Evolutionary conservation across 2,797 vertebrate genomes (phyloP).

Genomic region (Falco columbarius): DNA sequence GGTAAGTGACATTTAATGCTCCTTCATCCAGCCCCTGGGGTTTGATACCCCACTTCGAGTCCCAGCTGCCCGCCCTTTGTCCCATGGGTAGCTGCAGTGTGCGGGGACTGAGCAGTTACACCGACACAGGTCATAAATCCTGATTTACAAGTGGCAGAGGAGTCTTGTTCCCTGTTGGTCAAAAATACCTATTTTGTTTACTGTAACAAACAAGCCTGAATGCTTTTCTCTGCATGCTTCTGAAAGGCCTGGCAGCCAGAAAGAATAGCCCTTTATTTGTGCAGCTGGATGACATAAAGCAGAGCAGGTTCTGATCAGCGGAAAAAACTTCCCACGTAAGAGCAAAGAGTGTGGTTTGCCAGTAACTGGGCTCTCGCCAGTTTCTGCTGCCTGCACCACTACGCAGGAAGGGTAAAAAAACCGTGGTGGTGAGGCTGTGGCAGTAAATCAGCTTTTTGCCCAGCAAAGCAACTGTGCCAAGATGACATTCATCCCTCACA

Average conservation of each 20-base stretch:
- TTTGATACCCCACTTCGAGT: neutral
- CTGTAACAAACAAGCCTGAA: neutral
- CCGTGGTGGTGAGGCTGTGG: neutral
- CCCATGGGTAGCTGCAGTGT: neutral
- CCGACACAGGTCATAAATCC: neutral
- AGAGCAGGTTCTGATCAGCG: neutral
- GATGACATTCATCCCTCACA: neutral
- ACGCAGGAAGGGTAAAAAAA: rapidly evolving
- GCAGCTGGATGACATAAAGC: neutral
- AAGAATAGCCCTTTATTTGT: neutral
- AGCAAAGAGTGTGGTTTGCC: neutral
- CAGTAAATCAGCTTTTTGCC: neutral
- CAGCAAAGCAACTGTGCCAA: neutral
- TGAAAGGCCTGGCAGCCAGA: neutral
- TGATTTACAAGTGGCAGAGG: neutral
- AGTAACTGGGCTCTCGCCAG: neutral
- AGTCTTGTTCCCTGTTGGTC: neutral
- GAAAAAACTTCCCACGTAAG: rapidly evolving
- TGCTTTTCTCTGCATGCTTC: neutral
- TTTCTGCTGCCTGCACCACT: neutral
- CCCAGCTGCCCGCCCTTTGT: rapidly evolving
- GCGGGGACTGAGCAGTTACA: rapidly evolving
- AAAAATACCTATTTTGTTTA: rapidly evolving
- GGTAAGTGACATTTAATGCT: rapidly evolving
- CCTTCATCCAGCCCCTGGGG: rapidly evolving